Percentiles rank a stretch among this genome's conserved stretches.
These are phyloP conservation scores for Pelecanus crispus DNA, from an alignment of 2,113 vertebrate species.

Conservation along the genomic window DNA sequence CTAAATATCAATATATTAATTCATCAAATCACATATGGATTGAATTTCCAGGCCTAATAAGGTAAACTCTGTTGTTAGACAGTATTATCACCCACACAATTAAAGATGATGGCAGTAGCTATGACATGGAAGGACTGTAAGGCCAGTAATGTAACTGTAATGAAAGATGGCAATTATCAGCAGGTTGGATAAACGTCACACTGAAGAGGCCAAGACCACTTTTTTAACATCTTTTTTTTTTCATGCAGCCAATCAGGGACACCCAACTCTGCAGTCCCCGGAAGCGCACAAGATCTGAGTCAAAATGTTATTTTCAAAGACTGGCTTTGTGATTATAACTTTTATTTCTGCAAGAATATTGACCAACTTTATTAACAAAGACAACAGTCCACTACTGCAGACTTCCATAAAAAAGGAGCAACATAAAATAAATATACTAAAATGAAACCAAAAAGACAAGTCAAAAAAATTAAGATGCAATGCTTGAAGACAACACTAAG, in stretches of 20 bases:
- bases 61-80: background rate
- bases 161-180: background rate
- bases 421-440: background rate
- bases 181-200: background rate
- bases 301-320: background rate
- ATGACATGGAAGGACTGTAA: background rate
- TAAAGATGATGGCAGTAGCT: background rate
- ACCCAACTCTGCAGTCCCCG: background rate
- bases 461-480: background rate
- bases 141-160: background rate
- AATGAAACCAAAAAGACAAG: background rate
- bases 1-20: background rate
- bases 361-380: background rate
- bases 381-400: background rate
- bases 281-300: rapidly evolving
- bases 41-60: background rate
- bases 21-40: background rate
- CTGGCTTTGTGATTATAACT: background rate
- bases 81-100: background rate
- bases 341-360: background rate
- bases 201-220: background rate
- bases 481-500: background rate
- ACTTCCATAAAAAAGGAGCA: background rate
- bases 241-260: background rate
- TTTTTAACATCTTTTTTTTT: background rate